phyloP scores from a whole-genome alignment of 2,888 invertebrate genomes.

The Flexamia atlantica region DNA sequence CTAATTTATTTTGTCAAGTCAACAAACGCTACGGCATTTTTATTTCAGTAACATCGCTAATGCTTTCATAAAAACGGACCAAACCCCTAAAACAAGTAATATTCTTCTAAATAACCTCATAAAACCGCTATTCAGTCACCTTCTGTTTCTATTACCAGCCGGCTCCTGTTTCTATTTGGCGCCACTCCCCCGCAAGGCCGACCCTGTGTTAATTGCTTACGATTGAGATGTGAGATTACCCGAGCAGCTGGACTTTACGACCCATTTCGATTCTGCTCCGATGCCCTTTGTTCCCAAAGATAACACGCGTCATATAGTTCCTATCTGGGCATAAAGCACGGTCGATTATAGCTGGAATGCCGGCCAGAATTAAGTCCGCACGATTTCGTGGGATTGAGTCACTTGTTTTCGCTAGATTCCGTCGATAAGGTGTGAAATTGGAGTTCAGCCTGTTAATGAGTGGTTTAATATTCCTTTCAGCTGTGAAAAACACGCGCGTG shows the following conservation, averaged over 20 bases:
- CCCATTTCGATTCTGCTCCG: constrained; percentile 19
- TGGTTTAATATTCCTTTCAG: background rate
- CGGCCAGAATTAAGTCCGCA: background rate
- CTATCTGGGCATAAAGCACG: constrained; percentile 13
- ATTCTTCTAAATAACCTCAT: no score
- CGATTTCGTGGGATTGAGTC: constrained; percentile 4
- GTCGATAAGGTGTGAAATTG: background rate
- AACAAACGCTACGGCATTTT: no score
- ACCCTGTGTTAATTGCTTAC: constrained; percentile 26
- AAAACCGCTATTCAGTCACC: no score
- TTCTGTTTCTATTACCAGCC: no score
- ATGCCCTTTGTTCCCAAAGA: constrained; percentile 30
- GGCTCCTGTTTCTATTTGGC: background rate
- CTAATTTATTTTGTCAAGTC: no score
- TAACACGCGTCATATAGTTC: constrained; percentile 4
- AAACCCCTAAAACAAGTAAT: no score
- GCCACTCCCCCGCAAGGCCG: background rate
- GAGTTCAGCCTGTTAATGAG: background rate
- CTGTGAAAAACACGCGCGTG: background rate
- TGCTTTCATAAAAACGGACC: no score
- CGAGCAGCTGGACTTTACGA: background rate
- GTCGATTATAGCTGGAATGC: constrained; percentile 5
- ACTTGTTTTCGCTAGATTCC: background rate
- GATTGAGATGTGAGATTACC: constrained; percentile 22
- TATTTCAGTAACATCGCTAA: no score